Percentiles rank a stretch among this genome's conserved stretches.
These are phyloP conservation scores for Drosophila virilis DNA, from an alignment of 1,140 invertebrate genomes.

Conservation along the genomic window DNA sequence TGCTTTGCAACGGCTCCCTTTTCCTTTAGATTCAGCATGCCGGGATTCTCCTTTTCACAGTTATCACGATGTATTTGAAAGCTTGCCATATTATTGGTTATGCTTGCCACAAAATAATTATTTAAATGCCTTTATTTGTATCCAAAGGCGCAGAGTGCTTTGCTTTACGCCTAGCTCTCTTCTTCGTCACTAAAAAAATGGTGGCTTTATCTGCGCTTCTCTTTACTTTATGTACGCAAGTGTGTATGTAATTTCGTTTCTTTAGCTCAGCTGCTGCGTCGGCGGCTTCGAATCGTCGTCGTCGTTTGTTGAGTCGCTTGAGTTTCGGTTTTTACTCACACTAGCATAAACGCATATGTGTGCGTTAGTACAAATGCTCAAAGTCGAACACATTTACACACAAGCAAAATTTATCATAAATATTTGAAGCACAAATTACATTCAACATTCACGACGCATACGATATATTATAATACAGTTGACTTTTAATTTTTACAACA, in stretches of 20 bases:
- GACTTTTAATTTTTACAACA: conserved; percentile 56
- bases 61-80: conserved; percentile 87
- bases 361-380: conserved; percentile 35
- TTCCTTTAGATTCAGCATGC: conserved; percentile 47
- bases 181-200: conserved; percentile 56
- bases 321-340: conserved; percentile 33
- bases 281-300: conserved; percentile 36
- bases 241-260: conserved; percentile 34
- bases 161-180: conserved; percentile 30
- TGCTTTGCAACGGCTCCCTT: conserved; percentile 48
- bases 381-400: conserved; percentile 44
- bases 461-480: conserved; percentile 50
- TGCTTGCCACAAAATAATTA: conserved; percentile 3
- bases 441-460: conserved; percentile 43
- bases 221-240: conserved; percentile 50
- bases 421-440: conserved; percentile 48
- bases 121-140: conserved; percentile 19
- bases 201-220: conserved; percentile 57
- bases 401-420: conserved; percentile 59
- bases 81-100: conserved; percentile 84
- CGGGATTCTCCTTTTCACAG: conserved; percentile 86
- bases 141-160: conserved; percentile 35
- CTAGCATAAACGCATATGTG: conserved; percentile 33
- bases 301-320: conserved; percentile 42
- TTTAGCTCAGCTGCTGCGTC: conserved; percentile 48